phyloP scores from a whole-genome alignment of 2,113 vertebrate genomes.

The Nanorana parkeri region DNA sequence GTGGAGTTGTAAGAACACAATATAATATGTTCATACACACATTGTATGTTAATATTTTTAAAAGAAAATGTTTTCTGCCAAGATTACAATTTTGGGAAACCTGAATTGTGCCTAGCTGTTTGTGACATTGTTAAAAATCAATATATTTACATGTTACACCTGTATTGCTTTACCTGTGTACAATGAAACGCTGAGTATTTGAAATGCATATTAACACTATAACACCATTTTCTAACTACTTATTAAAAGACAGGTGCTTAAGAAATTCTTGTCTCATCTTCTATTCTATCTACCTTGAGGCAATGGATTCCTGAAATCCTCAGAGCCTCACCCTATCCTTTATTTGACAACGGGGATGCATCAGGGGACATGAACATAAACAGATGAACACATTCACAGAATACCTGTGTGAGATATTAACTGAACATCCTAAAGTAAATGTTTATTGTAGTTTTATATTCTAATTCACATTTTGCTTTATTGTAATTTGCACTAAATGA shows the following conservation, averaged over 20 bases:
- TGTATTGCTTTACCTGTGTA: not conserved
- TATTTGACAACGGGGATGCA: not conserved
- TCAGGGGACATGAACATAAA: not conserved
- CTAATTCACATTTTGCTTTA: too few species aligned
- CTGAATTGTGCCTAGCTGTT: too few species aligned
- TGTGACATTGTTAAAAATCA: too few species aligned
- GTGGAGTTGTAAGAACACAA: too few species aligned
- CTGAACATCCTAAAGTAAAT: too few species aligned
- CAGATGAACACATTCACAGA: not conserved
- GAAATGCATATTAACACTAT: not conserved
- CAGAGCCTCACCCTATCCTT: not conserved
- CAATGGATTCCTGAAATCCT: not conserved
- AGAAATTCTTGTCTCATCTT: constrained; percentile 11
- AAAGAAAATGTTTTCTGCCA: too few species aligned
- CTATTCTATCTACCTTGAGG: constrained; percentile 1
- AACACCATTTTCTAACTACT: not conserved
- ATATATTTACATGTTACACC: not conserved
- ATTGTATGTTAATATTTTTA: too few species aligned
- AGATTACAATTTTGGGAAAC: too few species aligned
- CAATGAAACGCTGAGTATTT: not conserved
- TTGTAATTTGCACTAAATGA: too few species aligned
- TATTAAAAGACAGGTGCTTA: not conserved
- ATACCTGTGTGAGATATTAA: not conserved
- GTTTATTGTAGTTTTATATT: too few species aligned
- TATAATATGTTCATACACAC: too few species aligned